Percentiles rank a stretch among this genome's conserved stretches.
Evolutionary conservation across 2,888 invertebrate species (phyloP).

Genomic region (Flexamia atlantica): DNA sequence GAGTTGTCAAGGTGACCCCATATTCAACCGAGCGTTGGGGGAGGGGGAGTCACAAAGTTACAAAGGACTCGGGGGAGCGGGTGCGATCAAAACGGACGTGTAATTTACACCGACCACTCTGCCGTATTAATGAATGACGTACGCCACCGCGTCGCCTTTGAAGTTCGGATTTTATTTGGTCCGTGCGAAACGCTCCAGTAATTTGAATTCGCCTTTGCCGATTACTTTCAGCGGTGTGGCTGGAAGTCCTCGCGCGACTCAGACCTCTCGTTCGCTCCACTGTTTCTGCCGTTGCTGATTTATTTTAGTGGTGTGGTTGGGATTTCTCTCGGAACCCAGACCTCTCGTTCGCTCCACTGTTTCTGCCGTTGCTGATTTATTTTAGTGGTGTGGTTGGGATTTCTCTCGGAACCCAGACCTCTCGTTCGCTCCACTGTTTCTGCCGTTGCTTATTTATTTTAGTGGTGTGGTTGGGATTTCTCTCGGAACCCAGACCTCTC

Average conservation of each 20-base stretch:
- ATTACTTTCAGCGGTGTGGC: conserved; percentile 35
- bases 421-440: too few relatives aligned
- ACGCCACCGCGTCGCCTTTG: conserved; percentile 40
- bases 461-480: too few relatives aligned
- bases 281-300: neutral
- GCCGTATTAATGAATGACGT: conserved; percentile 47
- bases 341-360: too few relatives aligned
- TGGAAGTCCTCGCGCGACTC: neutral
- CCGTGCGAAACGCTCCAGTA: conserved; percentile 42
- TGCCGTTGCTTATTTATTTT: too few relatives aligned
- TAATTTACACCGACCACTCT: conserved; percentile 54
- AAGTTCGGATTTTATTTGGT: conserved; percentile 52
- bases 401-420: too few relatives aligned
- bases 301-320: too few relatives aligned
- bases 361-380: too few relatives aligned
- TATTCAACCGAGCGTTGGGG: conserved; percentile 1
- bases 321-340: too few relatives aligned
- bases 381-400: too few relatives aligned
- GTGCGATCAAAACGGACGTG: conserved; percentile 54
- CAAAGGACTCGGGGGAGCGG: conserved; percentile 18
- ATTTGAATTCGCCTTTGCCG: conserved; percentile 48
- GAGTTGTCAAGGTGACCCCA: conserved; percentile 44
- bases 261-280: neutral
- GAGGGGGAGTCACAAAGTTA: conserved; percentile 43
- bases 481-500: too few relatives aligned